Evolutionary conservation across 2,113 vertebrate species (phyloP).

Genomic region (Urocynchramus pylzowi): DNA sequence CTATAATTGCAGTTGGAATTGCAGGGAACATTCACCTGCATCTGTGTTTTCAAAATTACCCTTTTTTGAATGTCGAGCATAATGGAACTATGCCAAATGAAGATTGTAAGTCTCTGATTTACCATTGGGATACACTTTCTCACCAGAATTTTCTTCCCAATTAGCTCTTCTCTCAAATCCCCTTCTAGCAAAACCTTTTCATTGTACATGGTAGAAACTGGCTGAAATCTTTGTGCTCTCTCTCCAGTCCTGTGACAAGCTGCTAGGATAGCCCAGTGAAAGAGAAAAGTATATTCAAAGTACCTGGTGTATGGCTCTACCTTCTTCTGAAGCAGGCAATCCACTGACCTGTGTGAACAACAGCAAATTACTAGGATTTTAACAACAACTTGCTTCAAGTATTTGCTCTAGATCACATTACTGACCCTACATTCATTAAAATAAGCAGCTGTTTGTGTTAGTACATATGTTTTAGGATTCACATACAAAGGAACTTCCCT

Average conservation of each 20-base stretch:
- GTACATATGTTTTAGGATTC: neutral
- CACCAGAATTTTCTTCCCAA: neutral
- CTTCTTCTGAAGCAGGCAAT: neutral
- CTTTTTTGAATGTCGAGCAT: neutral
- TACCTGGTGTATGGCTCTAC: neutral
- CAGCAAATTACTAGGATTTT: neutral
- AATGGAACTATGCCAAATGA: neutral
- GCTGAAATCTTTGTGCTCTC: neutral
- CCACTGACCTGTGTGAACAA: neutral
- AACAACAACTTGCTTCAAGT: neutral
- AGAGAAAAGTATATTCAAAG: neutral
- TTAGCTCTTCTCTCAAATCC: neutral
- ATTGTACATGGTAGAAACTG: neutral
- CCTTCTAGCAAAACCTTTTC: neutral
- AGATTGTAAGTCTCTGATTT: neutral
- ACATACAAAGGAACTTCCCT: slow-evolving; percentile 7
- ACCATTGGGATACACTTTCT: neutral
- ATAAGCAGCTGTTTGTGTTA: slow-evolving; percentile 21
- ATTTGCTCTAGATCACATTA: slow-evolving; percentile 19
- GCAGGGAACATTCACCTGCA: neutral
- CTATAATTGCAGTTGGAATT: neutral
- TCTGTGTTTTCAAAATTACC: neutral
- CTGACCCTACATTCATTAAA: neutral
- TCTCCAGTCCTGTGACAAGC: neutral
- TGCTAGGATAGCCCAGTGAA: neutral